Percentiles rank a stretch among this genome's conserved stretches.
These are phyloP conservation scores for Carposina sasakii DNA, from an alignment of 1,140 invertebrate species.

Conservation along the genomic window DNA sequence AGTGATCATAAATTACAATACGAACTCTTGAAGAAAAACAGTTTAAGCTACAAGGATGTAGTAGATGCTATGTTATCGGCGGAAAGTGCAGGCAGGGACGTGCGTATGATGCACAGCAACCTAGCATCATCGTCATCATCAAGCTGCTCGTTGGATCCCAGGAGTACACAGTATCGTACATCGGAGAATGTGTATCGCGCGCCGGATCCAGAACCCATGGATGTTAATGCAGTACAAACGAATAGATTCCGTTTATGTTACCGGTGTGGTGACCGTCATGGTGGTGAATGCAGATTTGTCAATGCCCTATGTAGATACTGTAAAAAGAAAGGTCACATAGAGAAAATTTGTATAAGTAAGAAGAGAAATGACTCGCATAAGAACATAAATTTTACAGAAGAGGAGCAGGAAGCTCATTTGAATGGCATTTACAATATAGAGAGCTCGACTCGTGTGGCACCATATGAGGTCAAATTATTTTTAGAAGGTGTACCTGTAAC, in stretches of 20 bases:
- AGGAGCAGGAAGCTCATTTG: conserved; percentile 4
- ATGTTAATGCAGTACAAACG: conserved; percentile 17
- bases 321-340: conserved; percentile 24
- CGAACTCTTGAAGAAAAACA: conserved; percentile 24
- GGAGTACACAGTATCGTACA: not conserved
- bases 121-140: too few relatives aligned
- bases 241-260: conserved; percentile 17
- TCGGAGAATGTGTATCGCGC: not conserved
- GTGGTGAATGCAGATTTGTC: conserved; percentile 21
- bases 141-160: too few relatives aligned
- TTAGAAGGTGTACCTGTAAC: conserved; percentile 10
- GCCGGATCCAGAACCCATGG: conserved; percentile 19
- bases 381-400: conserved; percentile 16
- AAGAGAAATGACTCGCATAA: conserved; percentile 12
- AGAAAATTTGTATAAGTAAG: conserved; percentile 25
- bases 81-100: conserved; percentile 25
- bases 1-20: conserved; percentile 23
- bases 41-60: conserved; percentile 23
- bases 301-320: conserved; percentile 24
- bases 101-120: conserved; percentile 14
- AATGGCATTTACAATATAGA: conserved; percentile 23
- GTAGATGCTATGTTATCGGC: conserved; percentile 19
- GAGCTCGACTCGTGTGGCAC: conserved; percentile 10
- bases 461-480: conserved; percentile 9
- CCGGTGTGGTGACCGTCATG: conserved; percentile 23